phyloP scores from a whole-genome alignment of 37 sponge, comb jelly and placozoan genomes.

The Beroe forskalii region DNA sequence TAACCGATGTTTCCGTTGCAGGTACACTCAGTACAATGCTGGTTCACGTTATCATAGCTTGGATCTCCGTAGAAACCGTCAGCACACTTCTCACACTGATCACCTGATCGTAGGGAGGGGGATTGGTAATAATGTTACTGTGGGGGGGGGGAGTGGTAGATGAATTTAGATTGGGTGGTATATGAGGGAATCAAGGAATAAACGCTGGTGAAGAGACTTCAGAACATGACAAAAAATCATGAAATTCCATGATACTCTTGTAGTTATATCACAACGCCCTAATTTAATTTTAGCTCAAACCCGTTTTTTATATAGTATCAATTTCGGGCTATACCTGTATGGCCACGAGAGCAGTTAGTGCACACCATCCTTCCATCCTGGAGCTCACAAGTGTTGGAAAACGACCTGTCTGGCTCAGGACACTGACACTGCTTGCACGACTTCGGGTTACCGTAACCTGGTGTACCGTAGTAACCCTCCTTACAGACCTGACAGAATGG shows the following conservation, averaged over 20 bases:
- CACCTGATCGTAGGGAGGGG: no score
- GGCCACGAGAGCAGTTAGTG: slow-evolving; percentile 58
- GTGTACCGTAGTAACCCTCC: slow-evolving; percentile 55
- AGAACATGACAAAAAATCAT: no score
- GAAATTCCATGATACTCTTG: no score
- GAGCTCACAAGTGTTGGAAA: slow-evolving; percentile 55
- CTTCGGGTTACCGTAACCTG: slow-evolving; percentile 57
- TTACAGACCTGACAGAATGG: slow-evolving; percentile 29
- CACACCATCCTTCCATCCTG: slow-evolving; percentile 50
- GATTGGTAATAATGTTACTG: no score
- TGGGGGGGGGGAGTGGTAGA: no score
- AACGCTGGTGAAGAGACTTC: no score
- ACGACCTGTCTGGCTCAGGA: slow-evolving; percentile 49
- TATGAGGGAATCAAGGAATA: no score
- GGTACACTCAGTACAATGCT: slow-evolving; percentile 73
- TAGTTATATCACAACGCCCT: no score
- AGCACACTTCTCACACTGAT: slow-evolving; percentile 67
- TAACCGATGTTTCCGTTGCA: slow-evolving; percentile 77
- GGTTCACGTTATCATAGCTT: slow-evolving; percentile 14
- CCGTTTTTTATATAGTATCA: no score
- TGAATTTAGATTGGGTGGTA: no score
- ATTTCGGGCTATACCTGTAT: no score
- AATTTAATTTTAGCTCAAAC: no score
- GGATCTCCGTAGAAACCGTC: slow-evolving; percentile 74
- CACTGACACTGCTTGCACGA: slow-evolving; percentile 50